These are phyloP conservation scores for Enoplosus armatus DNA, from an alignment of 2,797 vertebrate species.

Conservation along the genomic window DNA sequence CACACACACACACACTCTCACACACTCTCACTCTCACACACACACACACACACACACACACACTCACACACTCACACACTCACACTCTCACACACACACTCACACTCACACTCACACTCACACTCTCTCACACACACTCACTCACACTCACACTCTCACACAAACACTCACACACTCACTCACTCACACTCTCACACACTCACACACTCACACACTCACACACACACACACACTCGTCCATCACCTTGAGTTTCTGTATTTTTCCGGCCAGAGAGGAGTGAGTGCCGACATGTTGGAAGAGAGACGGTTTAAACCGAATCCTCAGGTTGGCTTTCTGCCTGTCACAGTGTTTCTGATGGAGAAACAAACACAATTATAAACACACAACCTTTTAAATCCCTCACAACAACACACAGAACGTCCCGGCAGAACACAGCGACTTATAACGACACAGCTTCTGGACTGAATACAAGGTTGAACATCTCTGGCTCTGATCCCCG, in stretches of 20 bases:
- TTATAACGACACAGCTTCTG: neutral
- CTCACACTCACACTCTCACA: no score
- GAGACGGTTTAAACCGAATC: slow-evolving; percentile 97
- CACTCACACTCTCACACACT: no score
- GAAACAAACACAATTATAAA: slow-evolving; percentile 11
- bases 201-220: no score
- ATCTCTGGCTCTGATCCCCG: no score
- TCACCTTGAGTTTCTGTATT: slow-evolving; percentile 98
- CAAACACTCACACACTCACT: no score
- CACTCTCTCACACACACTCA: no score
- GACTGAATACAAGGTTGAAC: neutral
- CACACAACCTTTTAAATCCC: neutral
- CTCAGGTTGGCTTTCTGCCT: slow-evolving; percentile 97
- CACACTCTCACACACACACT: no score
- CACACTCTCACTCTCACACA: no score
- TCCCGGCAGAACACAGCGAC: neutral
- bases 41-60: no score
- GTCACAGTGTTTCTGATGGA: slow-evolving; percentile 95
- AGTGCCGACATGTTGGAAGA: slow-evolving; percentile 97
- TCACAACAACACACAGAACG: neutral
- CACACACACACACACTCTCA: no score
- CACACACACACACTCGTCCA: neutral
- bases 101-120: no score
- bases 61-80: no score
- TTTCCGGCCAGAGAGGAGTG: slow-evolving; percentile 98